These are phyloP conservation scores for Actinemys pallida DNA, from an alignment of 2,113 vertebrate genomes.

Conservation along the genomic window DNA sequence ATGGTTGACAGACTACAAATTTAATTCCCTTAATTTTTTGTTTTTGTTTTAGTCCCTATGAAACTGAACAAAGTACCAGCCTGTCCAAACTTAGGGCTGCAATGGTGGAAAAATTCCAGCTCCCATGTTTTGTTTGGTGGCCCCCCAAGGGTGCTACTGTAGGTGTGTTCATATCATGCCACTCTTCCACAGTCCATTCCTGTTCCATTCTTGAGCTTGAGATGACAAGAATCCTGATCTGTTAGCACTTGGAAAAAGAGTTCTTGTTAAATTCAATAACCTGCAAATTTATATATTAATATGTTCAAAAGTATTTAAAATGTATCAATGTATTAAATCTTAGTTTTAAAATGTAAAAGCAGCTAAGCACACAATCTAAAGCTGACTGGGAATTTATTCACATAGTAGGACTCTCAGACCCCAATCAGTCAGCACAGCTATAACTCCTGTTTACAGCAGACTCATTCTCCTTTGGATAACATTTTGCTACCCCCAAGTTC, in stretches of 20 bases:
- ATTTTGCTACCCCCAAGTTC: neutral
- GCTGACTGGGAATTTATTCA: neutral
- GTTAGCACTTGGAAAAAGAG: neutral
- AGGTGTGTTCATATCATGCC: neutral
- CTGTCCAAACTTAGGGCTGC: neutral
- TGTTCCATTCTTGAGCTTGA: neutral
- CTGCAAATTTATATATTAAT: neutral
- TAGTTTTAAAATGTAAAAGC: neutral
- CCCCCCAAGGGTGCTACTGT: neutral
- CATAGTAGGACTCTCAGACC: neutral
- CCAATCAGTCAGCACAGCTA: neutral
- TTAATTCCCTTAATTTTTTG: neutral
- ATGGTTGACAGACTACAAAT: neutral
- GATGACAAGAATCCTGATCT: neutral
- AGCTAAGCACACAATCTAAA: neutral
- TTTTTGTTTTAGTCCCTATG: neutral
- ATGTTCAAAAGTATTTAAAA: neutral
- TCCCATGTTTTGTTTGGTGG: neutral
- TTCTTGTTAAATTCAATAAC: neutral
- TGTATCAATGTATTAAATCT: neutral
- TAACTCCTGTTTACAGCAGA: neutral
- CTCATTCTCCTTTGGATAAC: neutral
- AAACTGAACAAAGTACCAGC: neutral
- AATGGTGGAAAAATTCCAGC: neutral
- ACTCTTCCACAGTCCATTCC: neutral